phyloP scores from a whole-genome alignment of 2,797 vertebrate species.

The Hyperoplus immaculatus region DNA sequence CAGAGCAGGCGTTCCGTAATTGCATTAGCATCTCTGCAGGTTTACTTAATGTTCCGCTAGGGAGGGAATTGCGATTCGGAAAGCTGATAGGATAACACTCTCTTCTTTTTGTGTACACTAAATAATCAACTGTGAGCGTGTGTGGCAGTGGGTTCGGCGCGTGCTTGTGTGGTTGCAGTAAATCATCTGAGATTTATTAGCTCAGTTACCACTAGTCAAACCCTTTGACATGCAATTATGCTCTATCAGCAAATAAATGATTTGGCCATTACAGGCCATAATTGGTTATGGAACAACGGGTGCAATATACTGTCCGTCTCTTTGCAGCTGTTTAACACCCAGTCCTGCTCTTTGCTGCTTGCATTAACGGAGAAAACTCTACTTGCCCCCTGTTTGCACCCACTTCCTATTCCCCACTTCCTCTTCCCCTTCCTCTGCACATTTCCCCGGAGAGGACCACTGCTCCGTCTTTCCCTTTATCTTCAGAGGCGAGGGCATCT shows the following conservation, averaged over 20 bases:
- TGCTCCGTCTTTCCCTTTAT: constrained; percentile 70
- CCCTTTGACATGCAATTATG: constrained; percentile 73
- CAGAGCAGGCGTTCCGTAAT: constrained; percentile 68
- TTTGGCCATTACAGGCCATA: constrained; percentile 74
- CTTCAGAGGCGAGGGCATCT: constrained; percentile 69
- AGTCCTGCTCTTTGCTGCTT: constrained; percentile 37
- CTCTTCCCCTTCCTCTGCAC: constrained; percentile 51
- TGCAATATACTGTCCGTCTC: constrained; percentile 58
- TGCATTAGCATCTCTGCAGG: constrained; percentile 79
- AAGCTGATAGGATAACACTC: constrained; percentile 45
- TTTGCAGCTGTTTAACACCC: constrained; percentile 47
- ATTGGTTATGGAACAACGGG: constrained; percentile 75
- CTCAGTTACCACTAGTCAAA: constrained; percentile 70
- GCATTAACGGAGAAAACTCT: constrained; percentile 35
- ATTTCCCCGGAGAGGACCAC: constrained; percentile 63
- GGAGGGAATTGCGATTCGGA: constrained; percentile 54
- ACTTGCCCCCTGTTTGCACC: constrained; percentile 69
- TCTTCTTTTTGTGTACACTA: constrained; percentile 49
- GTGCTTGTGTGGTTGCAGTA: constrained; percentile 43
- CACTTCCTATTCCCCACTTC: constrained; percentile 49
- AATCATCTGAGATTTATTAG: constrained; percentile 76
- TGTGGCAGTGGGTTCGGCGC: constrained; percentile 15
- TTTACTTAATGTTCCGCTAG: constrained; percentile 70
- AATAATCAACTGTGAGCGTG: constrained; percentile 25
- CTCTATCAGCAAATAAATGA: constrained; percentile 81